Evolutionary conservation across 1,140 invertebrate genomes (phyloP).

Genomic region (Phymastichus coffea): DNA sequence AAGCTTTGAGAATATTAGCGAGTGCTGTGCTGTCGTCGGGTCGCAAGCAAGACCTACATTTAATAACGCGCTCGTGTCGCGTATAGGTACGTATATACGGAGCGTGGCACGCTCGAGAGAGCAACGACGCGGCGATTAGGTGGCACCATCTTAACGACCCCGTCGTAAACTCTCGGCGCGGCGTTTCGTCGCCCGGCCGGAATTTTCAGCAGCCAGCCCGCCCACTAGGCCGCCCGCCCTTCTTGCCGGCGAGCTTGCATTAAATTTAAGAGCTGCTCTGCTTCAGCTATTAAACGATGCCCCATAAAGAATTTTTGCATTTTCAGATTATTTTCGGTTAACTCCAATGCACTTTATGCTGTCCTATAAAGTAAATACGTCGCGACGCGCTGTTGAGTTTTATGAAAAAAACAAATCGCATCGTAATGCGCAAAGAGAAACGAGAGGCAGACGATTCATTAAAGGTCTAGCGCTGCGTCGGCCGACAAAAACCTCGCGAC

Average conservation of each 20-base stretch:
- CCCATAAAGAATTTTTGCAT: too few relatives aligned
- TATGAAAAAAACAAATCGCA: neutral
- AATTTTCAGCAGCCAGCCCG: too few relatives aligned
- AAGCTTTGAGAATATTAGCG: constrained; percentile 1
- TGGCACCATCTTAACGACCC: constrained; percentile 21
- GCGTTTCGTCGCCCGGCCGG: neutral
- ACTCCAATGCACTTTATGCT: too few relatives aligned
- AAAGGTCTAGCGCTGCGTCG: too few relatives aligned
- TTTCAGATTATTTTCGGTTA: too few relatives aligned
- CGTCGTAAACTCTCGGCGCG: constrained; percentile 31
- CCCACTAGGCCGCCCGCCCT: neutral
- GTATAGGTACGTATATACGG: too few relatives aligned
- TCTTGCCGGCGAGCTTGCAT: neutral
- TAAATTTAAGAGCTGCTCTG: neutral
- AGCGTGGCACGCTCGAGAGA: too few relatives aligned
- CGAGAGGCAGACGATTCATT: too few relatives aligned
- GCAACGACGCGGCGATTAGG: constrained; percentile 28
- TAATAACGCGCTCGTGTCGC: constrained; percentile 38
- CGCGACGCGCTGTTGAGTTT: too few relatives aligned
- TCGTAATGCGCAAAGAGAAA: too few relatives aligned
- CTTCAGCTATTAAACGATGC: too few relatives aligned
- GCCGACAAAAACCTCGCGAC: neutral
- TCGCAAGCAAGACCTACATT: constrained; percentile 21
- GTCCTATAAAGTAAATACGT: too few relatives aligned
- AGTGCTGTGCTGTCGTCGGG: neutral